phyloP scores from a whole-genome alignment of 2,113 vertebrate species.

The Geothlypis trichas region DNA sequence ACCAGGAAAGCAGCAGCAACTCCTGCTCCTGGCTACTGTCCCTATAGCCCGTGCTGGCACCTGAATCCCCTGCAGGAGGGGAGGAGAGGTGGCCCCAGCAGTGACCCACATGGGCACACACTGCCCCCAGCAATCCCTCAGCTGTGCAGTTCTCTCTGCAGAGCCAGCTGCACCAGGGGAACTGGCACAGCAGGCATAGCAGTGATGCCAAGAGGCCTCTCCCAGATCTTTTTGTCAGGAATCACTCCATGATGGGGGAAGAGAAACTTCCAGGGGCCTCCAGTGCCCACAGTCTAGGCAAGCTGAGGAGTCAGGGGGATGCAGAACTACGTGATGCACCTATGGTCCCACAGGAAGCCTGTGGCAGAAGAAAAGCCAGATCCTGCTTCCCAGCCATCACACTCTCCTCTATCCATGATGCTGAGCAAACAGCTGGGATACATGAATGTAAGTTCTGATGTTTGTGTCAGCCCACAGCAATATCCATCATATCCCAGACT shows the following conservation, averaged over 20 bases:
- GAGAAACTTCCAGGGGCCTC: neutral
- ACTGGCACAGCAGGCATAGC: fast-evolving
- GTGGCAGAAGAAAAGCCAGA: neutral
- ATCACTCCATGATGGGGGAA: neutral
- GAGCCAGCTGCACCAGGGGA: neutral
- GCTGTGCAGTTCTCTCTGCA: neutral
- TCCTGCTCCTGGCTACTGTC: neutral
- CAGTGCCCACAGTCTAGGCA: neutral
- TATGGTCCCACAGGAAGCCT: neutral
- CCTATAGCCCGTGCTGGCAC: fast-evolving
- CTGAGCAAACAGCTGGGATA: neutral
- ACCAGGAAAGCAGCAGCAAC: neutral
- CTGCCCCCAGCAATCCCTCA: neutral
- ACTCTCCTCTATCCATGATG: fast-evolving
- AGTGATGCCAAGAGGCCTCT: neutral
- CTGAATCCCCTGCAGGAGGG: neutral
- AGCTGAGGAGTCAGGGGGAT: neutral
- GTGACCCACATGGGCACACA: neutral
- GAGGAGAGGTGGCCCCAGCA: neutral
- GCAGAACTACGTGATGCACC: fast-evolving
- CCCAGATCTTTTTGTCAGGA: neutral
- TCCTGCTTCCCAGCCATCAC: neutral
- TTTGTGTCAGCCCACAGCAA: neutral
- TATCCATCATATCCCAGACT: neutral
- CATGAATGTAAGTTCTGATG: neutral